Evolutionary conservation across 2,113 vertebrate genomes (phyloP), one percentile per base, ranked within the genome.

Genomic region (Austrofundulus limnaeus): DNA sequence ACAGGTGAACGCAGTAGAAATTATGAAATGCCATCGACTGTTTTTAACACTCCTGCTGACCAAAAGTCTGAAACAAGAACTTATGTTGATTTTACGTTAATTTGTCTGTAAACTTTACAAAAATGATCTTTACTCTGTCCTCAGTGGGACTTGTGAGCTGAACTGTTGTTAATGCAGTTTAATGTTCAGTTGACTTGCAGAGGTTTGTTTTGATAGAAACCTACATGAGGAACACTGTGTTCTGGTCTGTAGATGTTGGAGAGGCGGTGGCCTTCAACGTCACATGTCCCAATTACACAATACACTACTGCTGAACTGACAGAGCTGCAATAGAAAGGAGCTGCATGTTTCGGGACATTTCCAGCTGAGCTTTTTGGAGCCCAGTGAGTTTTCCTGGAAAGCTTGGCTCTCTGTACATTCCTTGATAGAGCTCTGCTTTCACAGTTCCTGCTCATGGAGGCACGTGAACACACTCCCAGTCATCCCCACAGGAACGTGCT

Each of bases 371-470:
- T 60, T 75, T 77, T 73, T 81, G 58, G 77, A 81, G 9, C 59
- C 66, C 7, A 1, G 5, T n/a, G n/a, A n/a, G n/a, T n/a, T 83
- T 90, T 89, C 89, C 77, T 81, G 69, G 79, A 89, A 87, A 85
- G 50, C 53, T 0, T 24, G 20, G 9, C 5, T 1, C 11, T 1
- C 12, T 60, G 49, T 72, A 55, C 65, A 47, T n/a, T 83, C 56
- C 61, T 76, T 68, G 9, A 52, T 41, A 68, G 16, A 19, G 19
- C 52, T 72, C 57, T 78, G 73, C 61, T 83, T 78, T 83, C 52
- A 56, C 20, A 49, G 41, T 50, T 37, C 3, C 46, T 60, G 24
- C 50, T 69, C 56, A 52, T 4, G 37, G 51, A 68, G 12, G 50
- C 59, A 28, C 54, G 23, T 20, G 23, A 49, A 28, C 63, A 28